Evolutionary conservation across 2,888 invertebrate genomes (phyloP).

Genomic region (Tetropium fuscum): DNA sequence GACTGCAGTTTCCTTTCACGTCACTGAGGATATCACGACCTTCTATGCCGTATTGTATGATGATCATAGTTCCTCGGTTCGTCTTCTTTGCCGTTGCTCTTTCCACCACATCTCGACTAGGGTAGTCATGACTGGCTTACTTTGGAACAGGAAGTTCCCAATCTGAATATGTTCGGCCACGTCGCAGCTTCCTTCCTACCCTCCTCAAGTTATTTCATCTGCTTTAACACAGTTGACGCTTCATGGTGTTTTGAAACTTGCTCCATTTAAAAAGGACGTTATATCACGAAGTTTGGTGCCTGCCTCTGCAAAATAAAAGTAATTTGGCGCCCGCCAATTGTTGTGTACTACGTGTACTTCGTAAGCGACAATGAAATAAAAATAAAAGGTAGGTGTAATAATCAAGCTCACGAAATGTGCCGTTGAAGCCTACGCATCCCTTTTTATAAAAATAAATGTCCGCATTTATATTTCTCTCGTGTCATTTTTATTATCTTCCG

Average conservation of each 20-base stretch:
- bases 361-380: no score
- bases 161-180: slow-evolving; percentile 38
- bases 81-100: slow-evolving; percentile 36
- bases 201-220: slow-evolving; percentile 21
- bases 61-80: slow-evolving; percentile 34
- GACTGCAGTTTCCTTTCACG: slow-evolving; percentile 47
- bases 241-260: slow-evolving; percentile 18
- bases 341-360: no score
- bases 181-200: slow-evolving; percentile 19
- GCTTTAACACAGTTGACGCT: slow-evolving; percentile 22
- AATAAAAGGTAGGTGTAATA: no score
- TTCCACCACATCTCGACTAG: slow-evolving; percentile 24
- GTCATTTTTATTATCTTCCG: no score
- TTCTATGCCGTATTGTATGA: slow-evolving; percentile 41
- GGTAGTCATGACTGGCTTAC: slow-evolving; percentile 21
- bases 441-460: no score
- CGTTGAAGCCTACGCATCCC: no score
- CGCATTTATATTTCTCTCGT: no score
- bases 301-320: neutral
- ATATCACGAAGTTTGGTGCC: slow-evolving; percentile 1
- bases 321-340: no score
- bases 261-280: slow-evolving; percentile 14
- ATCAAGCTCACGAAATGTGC: no score
- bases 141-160: slow-evolving; percentile 39
- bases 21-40: slow-evolving; percentile 42